Conservation (phyloP, 2,113 vertebrate genomes). For the Dissostichus mawsoni region DNA sequence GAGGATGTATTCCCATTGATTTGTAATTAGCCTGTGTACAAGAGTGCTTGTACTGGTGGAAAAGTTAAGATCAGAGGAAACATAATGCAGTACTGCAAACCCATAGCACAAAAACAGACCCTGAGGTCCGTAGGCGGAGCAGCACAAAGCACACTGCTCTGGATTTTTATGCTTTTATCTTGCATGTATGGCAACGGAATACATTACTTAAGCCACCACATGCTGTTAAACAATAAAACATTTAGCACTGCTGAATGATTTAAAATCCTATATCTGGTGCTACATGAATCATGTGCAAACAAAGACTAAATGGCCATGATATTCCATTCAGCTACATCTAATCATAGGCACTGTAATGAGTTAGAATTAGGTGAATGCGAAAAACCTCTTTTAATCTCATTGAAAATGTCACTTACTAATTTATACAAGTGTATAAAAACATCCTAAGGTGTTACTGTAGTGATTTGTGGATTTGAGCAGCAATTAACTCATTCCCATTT, state of each 20-base stretch:
- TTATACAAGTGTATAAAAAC: not conserved
- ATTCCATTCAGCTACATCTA: not conserved
- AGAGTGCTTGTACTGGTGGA: constrained; percentile 24
- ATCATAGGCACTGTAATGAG: not conserved
- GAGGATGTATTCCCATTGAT: constrained; percentile 70
- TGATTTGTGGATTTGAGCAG: not conserved
- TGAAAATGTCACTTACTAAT: constrained; percentile 2
- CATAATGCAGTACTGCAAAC: constrained; percentile 18
- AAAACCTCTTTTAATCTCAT: not conserved
- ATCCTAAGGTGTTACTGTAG: not conserved
- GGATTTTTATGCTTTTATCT: constrained; percentile 9
- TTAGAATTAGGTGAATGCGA: not conserved
- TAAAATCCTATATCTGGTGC: constrained; percentile 49
- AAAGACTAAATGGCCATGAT: not conserved
- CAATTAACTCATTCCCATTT: not conserved
- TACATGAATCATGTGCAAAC: constrained; percentile 32
- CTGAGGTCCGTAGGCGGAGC: constrained; percentile 11
- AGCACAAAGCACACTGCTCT: not conserved
- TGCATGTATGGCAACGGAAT: constrained; percentile 54
- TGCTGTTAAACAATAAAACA: constrained; percentile 49
- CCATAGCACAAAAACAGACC: constrained; percentile 28
- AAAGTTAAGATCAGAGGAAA: constrained; percentile 50
- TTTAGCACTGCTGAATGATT: constrained; percentile 66
- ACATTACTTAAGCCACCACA: constrained; percentile 63
- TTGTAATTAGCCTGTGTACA: constrained; percentile 60